A percentile compares a stretch with the other conserved stretches of the same genome.
These are phyloP conservation scores for Oreortyx pictus DNA, from an alignment of 2,797 vertebrate species.

Conservation along the genomic window DNA sequence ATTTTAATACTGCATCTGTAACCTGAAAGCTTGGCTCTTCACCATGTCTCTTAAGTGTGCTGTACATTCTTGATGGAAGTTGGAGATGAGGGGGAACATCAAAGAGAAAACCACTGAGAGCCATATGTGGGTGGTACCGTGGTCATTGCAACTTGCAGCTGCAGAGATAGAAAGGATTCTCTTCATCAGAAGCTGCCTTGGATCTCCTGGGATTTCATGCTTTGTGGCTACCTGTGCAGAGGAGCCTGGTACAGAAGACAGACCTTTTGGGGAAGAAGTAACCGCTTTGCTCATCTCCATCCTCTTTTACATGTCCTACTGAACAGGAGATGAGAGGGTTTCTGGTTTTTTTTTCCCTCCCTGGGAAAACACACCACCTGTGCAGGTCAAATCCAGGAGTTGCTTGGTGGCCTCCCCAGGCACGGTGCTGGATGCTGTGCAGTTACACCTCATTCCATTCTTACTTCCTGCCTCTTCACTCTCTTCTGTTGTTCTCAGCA, in stretches of 20 bases:
- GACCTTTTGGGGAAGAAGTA: background rate
- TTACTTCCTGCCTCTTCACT: fast-evolving
- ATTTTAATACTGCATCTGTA: background rate
- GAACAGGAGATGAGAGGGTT: background rate
- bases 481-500: background rate
- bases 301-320: background rate
- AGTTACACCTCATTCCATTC: background rate
- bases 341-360: background rate
- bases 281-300: background rate
- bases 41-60: background rate
- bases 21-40: background rate
- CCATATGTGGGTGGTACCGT: background rate
- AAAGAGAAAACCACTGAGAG: background rate
- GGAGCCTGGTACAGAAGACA: background rate
- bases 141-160: background rate
- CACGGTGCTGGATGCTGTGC: fast-evolving
- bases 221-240: background rate
- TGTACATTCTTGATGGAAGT: background rate
- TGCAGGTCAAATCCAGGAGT: background rate
- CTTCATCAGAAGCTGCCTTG: background rate
- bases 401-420: background rate
- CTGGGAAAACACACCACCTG: background rate
- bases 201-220: background rate
- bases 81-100: background rate
- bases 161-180: background rate